Base-by-base conservation (phyloP, 2,888 invertebrate species). In the Cetonia aurata region DNA sequence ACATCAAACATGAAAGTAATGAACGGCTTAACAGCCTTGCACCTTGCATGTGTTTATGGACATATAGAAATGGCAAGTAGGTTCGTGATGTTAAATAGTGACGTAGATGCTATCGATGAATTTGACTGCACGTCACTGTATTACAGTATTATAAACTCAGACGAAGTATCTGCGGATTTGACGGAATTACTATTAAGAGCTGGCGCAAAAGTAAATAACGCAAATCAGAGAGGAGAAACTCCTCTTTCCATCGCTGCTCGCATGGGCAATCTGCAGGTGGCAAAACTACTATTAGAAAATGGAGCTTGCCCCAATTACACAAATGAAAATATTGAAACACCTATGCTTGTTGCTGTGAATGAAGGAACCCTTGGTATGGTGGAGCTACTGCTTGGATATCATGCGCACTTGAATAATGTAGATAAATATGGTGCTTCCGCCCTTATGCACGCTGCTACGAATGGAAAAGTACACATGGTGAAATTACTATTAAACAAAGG, bases 51-150 rank as follows among this genome's bases (percentile, higher is more conserved):
- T 17, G 15, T 41, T 1, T 57, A 57, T 12, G 17, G 41, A 6
- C 41, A 42, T 41, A 10, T 41, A 10, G 15, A 42, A 3, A 4
- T n/a, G 37, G 57, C 41, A 57, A 57, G 1, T 15, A 13, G 13
- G 9, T 41, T 17, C n/a, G 8, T 57, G 9, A 8, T 12, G 6
- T 17, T 15, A 6, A 41, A 17, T 3, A 33, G 41, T 10, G 42
- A 57, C 17, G 1, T 42, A 6, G 13, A 57, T 57, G 57, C 41
- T 15, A 1, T 12, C 10, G 57, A 57, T 15, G 19, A 41, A 9
- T 57, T 57, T 17, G 12, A 17, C 6, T 41, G 41, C 12, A 57
- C 41, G 9, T 42, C 57, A 12, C 42, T 57, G 9, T 19, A 57
- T 42, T 57, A 57, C 19, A 19, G 41, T 17, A 19, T 57, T 10